phyloP scores from a whole-genome alignment of 2,113 vertebrate genomes.

The Xyliphius kryptos region DNA sequence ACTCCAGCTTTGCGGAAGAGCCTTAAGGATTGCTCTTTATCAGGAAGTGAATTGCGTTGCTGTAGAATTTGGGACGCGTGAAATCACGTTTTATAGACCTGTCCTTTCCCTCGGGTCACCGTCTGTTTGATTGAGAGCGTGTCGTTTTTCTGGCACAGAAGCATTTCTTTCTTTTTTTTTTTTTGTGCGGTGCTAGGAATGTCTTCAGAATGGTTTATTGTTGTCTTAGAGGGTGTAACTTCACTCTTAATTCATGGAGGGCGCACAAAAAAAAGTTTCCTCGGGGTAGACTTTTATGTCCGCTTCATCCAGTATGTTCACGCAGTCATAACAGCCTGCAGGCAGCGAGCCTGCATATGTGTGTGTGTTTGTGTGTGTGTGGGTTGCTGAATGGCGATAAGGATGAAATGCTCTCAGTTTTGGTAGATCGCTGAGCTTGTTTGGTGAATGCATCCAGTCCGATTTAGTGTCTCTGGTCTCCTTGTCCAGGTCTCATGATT shows the following conservation, averaged over 20 bases:
- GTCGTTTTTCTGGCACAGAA: slow-evolving; percentile 25
- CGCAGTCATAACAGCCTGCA: slow-evolving; percentile 61
- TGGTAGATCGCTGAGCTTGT: too few relatives aligned
- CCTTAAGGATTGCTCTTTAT: slow-evolving; percentile 14
- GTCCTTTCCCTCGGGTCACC: slow-evolving; percentile 21
- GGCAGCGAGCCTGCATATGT: slow-evolving; percentile 45
- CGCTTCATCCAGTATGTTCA: slow-evolving; percentile 56
- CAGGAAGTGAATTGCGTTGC: slow-evolving; percentile 1
- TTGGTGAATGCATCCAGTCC: too few relatives aligned
- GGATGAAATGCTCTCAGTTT: slow-evolving; percentile 43
- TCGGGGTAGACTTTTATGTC: slow-evolving; percentile 65
- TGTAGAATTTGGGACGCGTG: neutral
- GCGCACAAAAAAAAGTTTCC: slow-evolving; percentile 49
- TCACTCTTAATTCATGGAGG: slow-evolving; percentile 63
- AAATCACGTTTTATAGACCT: slow-evolving; percentile 16
- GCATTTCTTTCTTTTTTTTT: too few relatives aligned
- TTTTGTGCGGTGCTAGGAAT: slow-evolving; percentile 27
- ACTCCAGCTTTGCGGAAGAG: slow-evolving; percentile 17
- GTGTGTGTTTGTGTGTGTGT: too few relatives aligned
- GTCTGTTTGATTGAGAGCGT: slow-evolving; percentile 17
- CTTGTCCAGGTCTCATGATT: too few relatives aligned
- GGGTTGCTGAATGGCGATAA: too few relatives aligned
- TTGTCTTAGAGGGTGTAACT: slow-evolving; percentile 64
- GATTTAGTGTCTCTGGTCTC: too few relatives aligned
- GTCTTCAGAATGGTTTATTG: slow-evolving; percentile 50